Percentiles rank a stretch among this genome's conserved stretches.
Evolutionary conservation across 2,113 vertebrate species (phyloP).

Genomic region (Centrocercus urophasianus): DNA sequence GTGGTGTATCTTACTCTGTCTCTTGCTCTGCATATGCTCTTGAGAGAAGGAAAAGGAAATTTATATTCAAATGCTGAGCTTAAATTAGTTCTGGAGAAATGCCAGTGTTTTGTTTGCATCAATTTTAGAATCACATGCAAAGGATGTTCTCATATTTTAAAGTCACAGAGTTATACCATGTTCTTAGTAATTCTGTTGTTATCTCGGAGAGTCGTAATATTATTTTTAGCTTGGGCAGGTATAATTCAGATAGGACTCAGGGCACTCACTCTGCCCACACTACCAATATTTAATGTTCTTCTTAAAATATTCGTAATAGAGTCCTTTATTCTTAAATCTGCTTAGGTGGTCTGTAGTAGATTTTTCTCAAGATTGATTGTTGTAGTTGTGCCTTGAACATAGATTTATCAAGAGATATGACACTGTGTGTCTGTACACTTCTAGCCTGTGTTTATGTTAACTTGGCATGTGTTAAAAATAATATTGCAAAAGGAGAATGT

Average conservation of each 20-base stretch:
- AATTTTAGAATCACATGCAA: conserved; percentile 53
- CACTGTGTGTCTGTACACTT: neutral
- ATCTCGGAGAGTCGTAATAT: neutral
- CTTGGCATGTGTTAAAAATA: conserved; percentile 37
- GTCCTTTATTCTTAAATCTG: conserved; percentile 19
- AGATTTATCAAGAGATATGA: conserved; percentile 15
- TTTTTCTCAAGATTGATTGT: neutral
- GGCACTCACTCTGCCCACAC: neutral
- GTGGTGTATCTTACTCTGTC: conserved; percentile 36
- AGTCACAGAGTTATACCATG: conserved; percentile 37
- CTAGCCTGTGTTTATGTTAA: conserved; percentile 22
- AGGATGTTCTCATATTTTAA: conserved; percentile 60
- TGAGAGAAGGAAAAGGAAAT: conserved; percentile 57
- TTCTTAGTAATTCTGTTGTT: conserved; percentile 37
- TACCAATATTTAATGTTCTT: conserved; percentile 14
- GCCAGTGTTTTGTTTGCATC: conserved; percentile 46
- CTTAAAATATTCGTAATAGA: neutral
- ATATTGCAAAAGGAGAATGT: conserved; percentile 14
- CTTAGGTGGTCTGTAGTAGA: neutral
- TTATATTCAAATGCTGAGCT: conserved; percentile 62
- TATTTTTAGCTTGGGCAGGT: conserved; percentile 50
- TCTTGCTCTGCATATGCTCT: conserved; percentile 7
- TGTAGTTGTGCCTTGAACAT: neutral
- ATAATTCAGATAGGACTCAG: conserved; percentile 35
- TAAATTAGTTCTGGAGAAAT: conserved; percentile 66